Evolutionary conservation across 2,888 invertebrate species (phyloP), one percentile per base, ranked within the genome.

Genomic region (Philhelius pedissequus): DNA sequence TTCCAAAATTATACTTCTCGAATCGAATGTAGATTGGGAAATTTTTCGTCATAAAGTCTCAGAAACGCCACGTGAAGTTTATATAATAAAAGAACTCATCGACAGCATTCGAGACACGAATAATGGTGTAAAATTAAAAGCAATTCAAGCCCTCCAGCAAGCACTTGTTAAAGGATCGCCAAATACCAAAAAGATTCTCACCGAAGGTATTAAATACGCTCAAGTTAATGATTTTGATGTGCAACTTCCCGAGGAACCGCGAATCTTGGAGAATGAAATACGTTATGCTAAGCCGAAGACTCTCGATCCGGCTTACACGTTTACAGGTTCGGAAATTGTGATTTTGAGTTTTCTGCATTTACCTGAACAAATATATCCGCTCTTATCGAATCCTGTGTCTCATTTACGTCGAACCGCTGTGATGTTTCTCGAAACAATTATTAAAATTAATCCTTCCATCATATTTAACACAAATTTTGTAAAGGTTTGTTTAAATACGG

Each of bases 401-500:
- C 86, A 89, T 35, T 88, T 91, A 3, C 87, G 91, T 9, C 88
- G 89, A 13, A 88, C 89, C 1, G 91, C 91, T 3, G 86, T 91
- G 13, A 87, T 89, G 50, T 74, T 91, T 18, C 73, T 91, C 11
- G 90, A 91, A 77, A 86, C 89, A 8, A 77, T 91, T 20, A 88
- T 89, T 1, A 87, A 89, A 4, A 86, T 89, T 2, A 91, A 91
- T 87, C 90, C 89, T 0, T 78, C 89, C 15, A 88, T 90, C 5
- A 89, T 91, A 18, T 91, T 90, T 52, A 90, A 90, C 18, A 91
- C 91, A 0, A 88, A 89, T 75, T 91, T 90, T 80, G 90, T 91
- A 3, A 69, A 87, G 83, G 89, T 88, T 69, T 60, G 86, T 66
- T 15, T 20, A 4, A 20, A 4, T 13, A 11, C 0, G 13, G 0